These are phyloP conservation scores for Phoxinus phoxinus DNA, from an alignment of 2,113 vertebrate species.

Conservation along the genomic window DNA sequence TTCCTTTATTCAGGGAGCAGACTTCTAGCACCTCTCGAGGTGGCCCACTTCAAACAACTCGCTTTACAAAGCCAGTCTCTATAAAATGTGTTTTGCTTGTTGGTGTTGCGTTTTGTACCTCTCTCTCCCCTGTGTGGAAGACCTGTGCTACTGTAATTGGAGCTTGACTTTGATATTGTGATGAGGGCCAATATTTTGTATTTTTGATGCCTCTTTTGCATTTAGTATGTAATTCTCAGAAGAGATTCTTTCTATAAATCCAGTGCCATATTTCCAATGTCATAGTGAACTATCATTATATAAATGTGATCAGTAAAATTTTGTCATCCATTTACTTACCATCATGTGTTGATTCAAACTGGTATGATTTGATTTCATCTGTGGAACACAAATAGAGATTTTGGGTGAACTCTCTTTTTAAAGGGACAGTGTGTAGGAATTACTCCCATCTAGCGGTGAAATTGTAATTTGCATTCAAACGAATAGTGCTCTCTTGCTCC, in stretches of 20 bases:
- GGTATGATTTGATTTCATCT: neutral
- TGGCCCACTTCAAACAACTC: constrained; percentile 41
- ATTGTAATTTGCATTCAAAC: too few species aligned
- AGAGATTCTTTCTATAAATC: too few species aligned
- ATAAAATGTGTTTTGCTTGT: constrained; percentile 33
- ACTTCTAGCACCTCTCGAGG: constrained; percentile 59
- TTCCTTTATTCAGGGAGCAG: constrained; percentile 61
- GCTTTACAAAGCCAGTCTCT: constrained; percentile 44
- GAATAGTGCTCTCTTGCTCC: too few species aligned
- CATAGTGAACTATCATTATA: neutral
- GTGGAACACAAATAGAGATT: neutral
- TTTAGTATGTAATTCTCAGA: neutral
- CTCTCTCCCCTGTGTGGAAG: neutral
- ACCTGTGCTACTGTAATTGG: constrained; percentile 5
- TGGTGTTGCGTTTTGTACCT: constrained; percentile 18
- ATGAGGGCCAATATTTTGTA: neutral
- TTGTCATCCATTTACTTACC: neutral
- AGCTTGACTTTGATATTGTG: neutral
- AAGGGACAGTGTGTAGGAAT: too few species aligned
- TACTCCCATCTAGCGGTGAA: too few species aligned
- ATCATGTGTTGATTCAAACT: neutral
- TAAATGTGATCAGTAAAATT: neutral
- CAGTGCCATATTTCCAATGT: neutral
- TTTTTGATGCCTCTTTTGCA: neutral
- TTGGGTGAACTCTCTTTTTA: neutral